phyloP scores from a whole-genome alignment of 2,888 invertebrate species.

The Drosophila yooni region DNA sequence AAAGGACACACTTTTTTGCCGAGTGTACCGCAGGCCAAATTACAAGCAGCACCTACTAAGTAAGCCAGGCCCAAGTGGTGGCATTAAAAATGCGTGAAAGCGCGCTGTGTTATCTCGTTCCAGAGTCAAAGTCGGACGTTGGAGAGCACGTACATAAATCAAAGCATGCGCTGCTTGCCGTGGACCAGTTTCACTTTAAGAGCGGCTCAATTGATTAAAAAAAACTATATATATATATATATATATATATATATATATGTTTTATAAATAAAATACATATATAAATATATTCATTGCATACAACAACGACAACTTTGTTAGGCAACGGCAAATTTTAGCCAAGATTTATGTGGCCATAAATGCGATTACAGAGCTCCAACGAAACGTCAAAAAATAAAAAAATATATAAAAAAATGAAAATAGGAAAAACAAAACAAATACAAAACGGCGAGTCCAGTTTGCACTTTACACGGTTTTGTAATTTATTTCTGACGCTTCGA shows the following conservation, averaged over 20 bases:
- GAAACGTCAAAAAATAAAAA: slow-evolving; percentile 64
- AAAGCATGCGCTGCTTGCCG: slow-evolving; percentile 54
- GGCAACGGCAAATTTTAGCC: slow-evolving; percentile 71
- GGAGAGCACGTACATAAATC: slow-evolving; percentile 75
- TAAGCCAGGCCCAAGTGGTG: slow-evolving; percentile 21
- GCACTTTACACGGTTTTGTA: slow-evolving; percentile 82
- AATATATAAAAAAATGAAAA: slow-evolving; percentile 18
- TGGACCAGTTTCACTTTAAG: slow-evolving; percentile 68
- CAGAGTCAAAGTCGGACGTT: slow-evolving; percentile 37
- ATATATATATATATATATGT: slow-evolving; percentile 9
- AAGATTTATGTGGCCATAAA: slow-evolving; percentile 82
- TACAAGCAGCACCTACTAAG: slow-evolving; percentile 7
- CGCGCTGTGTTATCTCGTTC: slow-evolving; percentile 68
- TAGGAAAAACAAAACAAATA: slow-evolving; percentile 26
- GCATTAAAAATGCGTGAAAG: slow-evolving; percentile 77
- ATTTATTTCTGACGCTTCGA: slow-evolving; percentile 81
- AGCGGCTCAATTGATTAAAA: slow-evolving; percentile 58
- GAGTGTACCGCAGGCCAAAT: slow-evolving; percentile 24
- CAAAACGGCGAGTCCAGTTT: slow-evolving; percentile 63
- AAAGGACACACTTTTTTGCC: not conserved
- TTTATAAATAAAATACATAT: slow-evolving; percentile 2
- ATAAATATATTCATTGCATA: slow-evolving; percentile 20
- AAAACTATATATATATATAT: slow-evolving; percentile 5
- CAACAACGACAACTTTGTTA: slow-evolving; percentile 68
- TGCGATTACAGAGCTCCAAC: slow-evolving; percentile 72